Conservation (phyloP, 2,113 vertebrate genomes). For the Pycnonotus jocosus region DNA sequence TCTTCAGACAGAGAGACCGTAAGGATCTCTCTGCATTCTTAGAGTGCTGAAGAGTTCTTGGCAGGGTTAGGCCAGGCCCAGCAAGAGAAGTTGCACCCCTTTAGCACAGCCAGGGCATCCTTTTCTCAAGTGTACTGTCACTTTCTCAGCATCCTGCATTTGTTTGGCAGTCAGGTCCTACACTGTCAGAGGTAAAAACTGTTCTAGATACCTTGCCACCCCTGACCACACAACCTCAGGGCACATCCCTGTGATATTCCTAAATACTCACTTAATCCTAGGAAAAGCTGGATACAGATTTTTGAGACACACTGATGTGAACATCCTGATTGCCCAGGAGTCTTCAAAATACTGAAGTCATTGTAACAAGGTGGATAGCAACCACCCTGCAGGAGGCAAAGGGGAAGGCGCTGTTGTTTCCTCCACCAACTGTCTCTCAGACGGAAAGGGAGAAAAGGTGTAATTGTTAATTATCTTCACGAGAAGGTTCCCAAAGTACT, state of each 20-base stretch:
- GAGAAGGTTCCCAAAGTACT: slow-evolving; percentile 44
- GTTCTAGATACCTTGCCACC: neutral
- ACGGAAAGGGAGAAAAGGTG: slow-evolving; percentile 1
- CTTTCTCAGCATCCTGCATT: neutral
- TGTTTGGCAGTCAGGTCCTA: neutral
- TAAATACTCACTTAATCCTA: neutral
- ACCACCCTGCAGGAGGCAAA: neutral
- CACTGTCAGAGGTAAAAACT: neutral
- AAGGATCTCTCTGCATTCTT: no score
- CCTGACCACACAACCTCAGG: neutral
- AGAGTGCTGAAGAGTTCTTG: neutral
- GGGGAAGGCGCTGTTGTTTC: neutral
- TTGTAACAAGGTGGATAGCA: neutral
- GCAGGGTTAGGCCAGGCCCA: neutral
- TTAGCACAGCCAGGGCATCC: neutral
- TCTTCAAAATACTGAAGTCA: neutral
- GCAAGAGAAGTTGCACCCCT: accelerated
- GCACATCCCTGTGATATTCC: neutral
- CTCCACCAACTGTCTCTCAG: neutral
- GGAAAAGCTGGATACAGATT: neutral
- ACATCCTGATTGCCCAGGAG: neutral
- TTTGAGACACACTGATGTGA: neutral
- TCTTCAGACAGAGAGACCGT: neutral
- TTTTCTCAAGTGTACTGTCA: neutral
- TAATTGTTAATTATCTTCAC: slow-evolving; percentile 46